Base-by-base conservation (phyloP, 2,888 invertebrate species). In the Amorpha juglandis region DNA sequence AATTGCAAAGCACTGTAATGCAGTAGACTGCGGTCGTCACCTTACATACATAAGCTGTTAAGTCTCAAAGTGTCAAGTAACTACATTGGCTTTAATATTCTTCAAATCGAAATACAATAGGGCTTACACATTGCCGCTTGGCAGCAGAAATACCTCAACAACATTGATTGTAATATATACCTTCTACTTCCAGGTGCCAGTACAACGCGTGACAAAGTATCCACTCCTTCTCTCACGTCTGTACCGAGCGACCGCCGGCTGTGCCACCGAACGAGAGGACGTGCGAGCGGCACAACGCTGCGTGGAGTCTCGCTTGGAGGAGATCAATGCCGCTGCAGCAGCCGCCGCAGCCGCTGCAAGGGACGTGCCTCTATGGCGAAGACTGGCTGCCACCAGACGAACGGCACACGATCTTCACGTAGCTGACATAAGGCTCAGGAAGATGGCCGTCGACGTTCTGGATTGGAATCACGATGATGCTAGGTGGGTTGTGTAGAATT, bases 171-270 rank as follows among this genome's bases (percentile, higher is more conserved):
- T 45, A 45, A 14, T 45, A 45, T 14, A 14, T 14, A 11, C 11
- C 7, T 14, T 45, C 7, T 12, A 11, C 7, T 45, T 67, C 0
- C 79, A 97, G 97, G 97, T 98, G 78, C 99, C 99, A 72, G 98
- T 99, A 71, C 99, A 99, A 94, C 95, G 99, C 88, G 98, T 99
- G 78, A 99, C 99, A 78, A 98, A 98, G 94, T 99, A 99, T 94
- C 99, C 99, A 55, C 94, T 99, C 78, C 94, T 99, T 74, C 93
- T 99, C 81, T 97, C 98, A 58, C 96, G 99, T 68, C 94, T 99
- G 74, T 95, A 97, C 83, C 98, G 98, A 92, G 97, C 98, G 53
- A 98, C 98, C 14, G 98, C 98, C 1, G 89, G 94, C 47, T 97
- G 97, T 78, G 96, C 97, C 75, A 97, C 97, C 68, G 96, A 96